phyloP scores from a whole-genome alignment of 1,140 invertebrate species.

The Camponotus pennsylvanicus region DNA sequence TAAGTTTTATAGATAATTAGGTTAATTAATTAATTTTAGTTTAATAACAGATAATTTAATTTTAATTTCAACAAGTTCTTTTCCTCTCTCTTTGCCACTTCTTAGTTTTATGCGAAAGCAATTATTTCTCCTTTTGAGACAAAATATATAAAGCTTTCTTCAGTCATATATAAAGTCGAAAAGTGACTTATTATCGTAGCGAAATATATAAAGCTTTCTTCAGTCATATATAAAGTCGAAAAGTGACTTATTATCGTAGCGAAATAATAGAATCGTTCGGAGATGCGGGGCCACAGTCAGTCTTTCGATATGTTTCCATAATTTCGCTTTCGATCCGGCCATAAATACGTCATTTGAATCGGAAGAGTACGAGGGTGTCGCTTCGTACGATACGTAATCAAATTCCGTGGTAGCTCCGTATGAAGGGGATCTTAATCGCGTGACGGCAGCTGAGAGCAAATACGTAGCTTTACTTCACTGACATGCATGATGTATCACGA shows the following conservation, averaged over 20 bases:
- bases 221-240: not conserved
- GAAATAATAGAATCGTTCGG: not conserved
- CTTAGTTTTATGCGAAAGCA: not conserved
- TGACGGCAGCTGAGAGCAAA: constrained; percentile 37
- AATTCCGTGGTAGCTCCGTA: constrained; percentile 33
- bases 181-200: not conserved
- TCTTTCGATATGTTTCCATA: not conserved
- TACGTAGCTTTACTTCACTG: constrained; percentile 31
- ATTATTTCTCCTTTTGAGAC: not conserved
- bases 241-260: not conserved
- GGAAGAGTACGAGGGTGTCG: constrained; percentile 20
- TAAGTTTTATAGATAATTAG: too few species aligned
- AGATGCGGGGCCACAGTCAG: not conserved
- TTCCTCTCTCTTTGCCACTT: not conserved
- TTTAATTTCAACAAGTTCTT: not conserved
- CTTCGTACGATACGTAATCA: constrained; percentile 17
- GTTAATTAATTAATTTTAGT: not conserved
- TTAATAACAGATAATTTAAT: not conserved
- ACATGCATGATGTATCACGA: not conserved
- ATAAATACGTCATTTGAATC: constrained; percentile 46
- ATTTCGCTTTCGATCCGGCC: constrained; percentile 32
- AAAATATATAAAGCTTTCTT: not conserved
- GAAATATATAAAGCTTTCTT: not conserved
- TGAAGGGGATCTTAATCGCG: constrained; percentile 34
- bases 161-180: not conserved